phyloP scores from a whole-genome alignment of 1,140 invertebrate species.

The Rhyacophila brunnea region DNA sequence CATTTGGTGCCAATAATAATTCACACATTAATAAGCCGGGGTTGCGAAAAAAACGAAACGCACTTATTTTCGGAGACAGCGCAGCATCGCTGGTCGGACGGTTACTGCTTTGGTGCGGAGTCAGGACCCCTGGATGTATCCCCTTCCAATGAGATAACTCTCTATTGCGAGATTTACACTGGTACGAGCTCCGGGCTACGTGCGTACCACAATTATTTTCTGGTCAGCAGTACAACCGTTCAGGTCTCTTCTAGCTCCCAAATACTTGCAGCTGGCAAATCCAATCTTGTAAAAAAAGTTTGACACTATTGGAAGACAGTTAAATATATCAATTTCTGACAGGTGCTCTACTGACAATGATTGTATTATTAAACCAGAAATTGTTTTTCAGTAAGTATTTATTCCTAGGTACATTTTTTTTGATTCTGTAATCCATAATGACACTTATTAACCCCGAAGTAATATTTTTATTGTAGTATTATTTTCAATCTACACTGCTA shows the following conservation, averaged over 20 bases:
- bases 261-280: too few species aligned
- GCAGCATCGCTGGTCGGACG: constrained; percentile 57
- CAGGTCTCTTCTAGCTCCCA: not conserved
- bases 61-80: constrained; percentile 58
- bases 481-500: too few species aligned
- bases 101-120: constrained; percentile 43
- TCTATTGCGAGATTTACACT: constrained; percentile 15
- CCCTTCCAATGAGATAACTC: constrained; percentile 28
- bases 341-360: too few species aligned
- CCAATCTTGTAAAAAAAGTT: too few species aligned
- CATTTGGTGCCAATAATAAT: constrained; percentile 14
- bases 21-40: constrained; percentile 3
- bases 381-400: too few species aligned
- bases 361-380: too few species aligned
- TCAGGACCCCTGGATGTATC: constrained; percentile 37
- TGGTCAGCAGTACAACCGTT: constrained; percentile 8
- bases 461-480: too few species aligned
- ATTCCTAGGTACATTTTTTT: too few species aligned
- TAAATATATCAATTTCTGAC: too few species aligned
- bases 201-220: not conserved
- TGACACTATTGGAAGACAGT: too few species aligned
- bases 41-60: constrained; percentile 32
- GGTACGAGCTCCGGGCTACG: constrained; percentile 5
- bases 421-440: too few species aligned
- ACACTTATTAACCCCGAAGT: too few species aligned